Evolutionary conservation across 2,797 vertebrate species (phyloP), one percentile per base, ranked within the genome.

Genomic region (Amniataba percoides): DNA sequence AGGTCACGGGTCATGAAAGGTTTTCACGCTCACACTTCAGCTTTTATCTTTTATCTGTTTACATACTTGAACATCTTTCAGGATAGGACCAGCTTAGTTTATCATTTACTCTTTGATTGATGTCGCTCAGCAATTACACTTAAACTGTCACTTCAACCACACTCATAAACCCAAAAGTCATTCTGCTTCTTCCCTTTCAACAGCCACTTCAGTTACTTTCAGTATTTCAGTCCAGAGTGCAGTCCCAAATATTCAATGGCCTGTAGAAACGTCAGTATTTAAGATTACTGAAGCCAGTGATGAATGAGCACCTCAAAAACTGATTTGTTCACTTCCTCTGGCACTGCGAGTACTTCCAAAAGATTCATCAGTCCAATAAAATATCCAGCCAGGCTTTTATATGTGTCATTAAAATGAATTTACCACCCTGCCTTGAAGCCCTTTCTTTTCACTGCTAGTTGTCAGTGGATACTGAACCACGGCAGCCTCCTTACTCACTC

Each of bases 381-480:
- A 40, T 21, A 55, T 27, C 40, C 56, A 56, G 45, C 36, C 45
- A 19, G 48, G 34, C 16, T 19, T 71, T 68, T 25, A 66, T 31
- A 19, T 14, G 7, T 31, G 58, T 63, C 45, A 61, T 72, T 72
- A 55, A 81, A 83, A 73, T 63, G 1, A 70, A 66, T 71, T 56
- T 18, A 62, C 45, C 68, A 40, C 45, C 63, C 48, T 42, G 63
- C 51, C 63, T 66, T 49, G 13, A 65, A 78, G 43, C 49, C 25
- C 65, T 48, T 49, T 58, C 31, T 61, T 49, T 39, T 64, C 25
- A 31, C 51, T 39, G 23, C 31, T 55, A 5, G 40, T 46, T 53
- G 45, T 74, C 73, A 63, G 42, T 61, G 71, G 51, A 78, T 40
- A 15, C 46, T 62, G 69, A 76, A 74, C 63, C 40, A 19, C 19